Percentiles rank a stretch among this genome's conserved stretches.
phyloP scores from a whole-genome alignment of 1,140 invertebrate species.

The Drosophila serrata region DNA sequence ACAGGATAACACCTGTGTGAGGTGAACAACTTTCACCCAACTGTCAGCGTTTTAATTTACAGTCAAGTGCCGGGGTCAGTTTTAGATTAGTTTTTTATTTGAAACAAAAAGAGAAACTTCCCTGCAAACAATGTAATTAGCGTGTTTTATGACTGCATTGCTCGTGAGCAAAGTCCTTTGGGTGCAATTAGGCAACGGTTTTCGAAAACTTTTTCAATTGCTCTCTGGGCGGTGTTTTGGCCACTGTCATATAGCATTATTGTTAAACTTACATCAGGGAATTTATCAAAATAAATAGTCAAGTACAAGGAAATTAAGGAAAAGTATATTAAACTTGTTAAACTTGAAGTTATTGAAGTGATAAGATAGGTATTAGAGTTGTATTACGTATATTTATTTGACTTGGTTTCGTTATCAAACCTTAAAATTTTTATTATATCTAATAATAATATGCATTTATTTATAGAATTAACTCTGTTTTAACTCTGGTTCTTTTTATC shows the following conservation, averaged over 20 bases:
- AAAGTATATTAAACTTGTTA: background rate
- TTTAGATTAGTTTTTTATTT: constrained; percentile 75
- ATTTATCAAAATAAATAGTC: background rate
- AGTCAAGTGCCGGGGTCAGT: constrained; percentile 75
- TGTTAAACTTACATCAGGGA: constrained; percentile 11
- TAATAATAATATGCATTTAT: background rate
- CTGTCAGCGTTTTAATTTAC: constrained; percentile 80
- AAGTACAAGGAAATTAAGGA: background rate
- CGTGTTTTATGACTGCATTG: constrained; percentile 72
- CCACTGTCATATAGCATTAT: constrained; percentile 12
- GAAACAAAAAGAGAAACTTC: constrained; percentile 18
- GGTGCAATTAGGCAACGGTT: constrained; percentile 70
- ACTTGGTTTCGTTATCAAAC: too few relatives aligned
- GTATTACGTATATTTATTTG: background rate
- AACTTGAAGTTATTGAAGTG: background rate
- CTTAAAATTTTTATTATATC: background rate
- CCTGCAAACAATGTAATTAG: constrained; percentile 66
- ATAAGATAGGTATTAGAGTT: background rate
- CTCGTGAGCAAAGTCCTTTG: constrained; percentile 56
- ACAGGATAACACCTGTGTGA: constrained; percentile 35
- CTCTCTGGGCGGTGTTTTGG: constrained; percentile 52
- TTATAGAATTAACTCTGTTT: too few relatives aligned
- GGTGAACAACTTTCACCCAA: constrained; percentile 60
- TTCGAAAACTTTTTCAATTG: constrained; percentile 70
- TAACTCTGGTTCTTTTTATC: background rate